phyloP scores from a whole-genome alignment of 2,797 vertebrate species.

The Smutsia gigantea region DNA sequence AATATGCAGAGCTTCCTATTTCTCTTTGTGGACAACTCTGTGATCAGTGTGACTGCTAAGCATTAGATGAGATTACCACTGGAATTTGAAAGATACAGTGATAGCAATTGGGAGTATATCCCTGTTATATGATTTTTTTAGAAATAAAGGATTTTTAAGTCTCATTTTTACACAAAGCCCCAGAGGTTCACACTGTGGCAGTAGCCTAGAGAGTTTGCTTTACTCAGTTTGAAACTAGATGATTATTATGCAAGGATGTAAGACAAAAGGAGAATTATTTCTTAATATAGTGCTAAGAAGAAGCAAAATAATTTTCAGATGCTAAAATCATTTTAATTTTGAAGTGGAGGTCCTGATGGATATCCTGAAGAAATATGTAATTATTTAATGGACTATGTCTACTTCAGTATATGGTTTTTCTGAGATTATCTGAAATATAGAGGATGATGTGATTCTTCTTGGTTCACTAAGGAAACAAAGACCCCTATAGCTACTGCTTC shows the following conservation, averaged over 20 bases:
- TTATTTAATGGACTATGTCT: background rate
- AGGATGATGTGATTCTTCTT: background rate
- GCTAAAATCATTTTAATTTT: background rate
- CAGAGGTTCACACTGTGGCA: background rate
- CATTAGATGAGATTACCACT: slow-evolving; percentile 71
- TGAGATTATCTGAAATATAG: slow-evolving; percentile 42
- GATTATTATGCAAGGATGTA: background rate
- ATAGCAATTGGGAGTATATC: slow-evolving; percentile 45
- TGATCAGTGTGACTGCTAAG: slow-evolving; percentile 62
- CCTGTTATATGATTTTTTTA: slow-evolving; percentile 38
- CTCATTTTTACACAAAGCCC: background rate
- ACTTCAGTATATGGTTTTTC: slow-evolving; percentile 16
- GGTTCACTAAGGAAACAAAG: background rate
- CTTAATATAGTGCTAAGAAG: background rate
- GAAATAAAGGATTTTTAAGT: background rate
- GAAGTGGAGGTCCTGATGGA: background rate
- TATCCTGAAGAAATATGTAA: background rate
- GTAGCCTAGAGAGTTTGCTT: background rate
- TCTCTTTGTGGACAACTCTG: slow-evolving; percentile 72
- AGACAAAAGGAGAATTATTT: background rate
- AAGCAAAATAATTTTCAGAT: background rate
- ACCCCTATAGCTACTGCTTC: slow-evolving; percentile 37
- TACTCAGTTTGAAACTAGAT: background rate
- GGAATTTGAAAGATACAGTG: slow-evolving; percentile 19
- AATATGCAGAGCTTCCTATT: slow-evolving; percentile 57